These are phyloP conservation scores for Brachionus plicatilis DNA, from an alignment of 1,140 invertebrate genomes.

Conservation along the genomic window DNA sequence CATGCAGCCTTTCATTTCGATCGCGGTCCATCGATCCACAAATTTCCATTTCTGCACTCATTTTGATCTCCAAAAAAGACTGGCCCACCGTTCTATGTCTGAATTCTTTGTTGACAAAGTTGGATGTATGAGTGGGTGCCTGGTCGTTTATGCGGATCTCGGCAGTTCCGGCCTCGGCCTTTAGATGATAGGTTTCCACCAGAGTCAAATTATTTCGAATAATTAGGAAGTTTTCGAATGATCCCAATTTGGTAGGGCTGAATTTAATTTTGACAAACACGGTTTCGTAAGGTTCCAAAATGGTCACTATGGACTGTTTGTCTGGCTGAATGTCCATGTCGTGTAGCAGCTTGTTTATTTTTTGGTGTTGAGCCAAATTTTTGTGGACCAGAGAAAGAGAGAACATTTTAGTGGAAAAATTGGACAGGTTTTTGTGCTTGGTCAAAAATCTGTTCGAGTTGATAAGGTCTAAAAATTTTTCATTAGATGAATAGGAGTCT, in stretches of 20 bases:
- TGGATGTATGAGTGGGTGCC: not conserved
- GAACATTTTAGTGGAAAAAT: not conserved
- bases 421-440: not conserved
- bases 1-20: not conserved
- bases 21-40: not conserved
- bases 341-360: not conserved
- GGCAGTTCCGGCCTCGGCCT: constrained; percentile 1
- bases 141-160: not conserved
- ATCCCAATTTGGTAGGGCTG: not conserved
- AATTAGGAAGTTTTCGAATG: constrained; percentile 2
- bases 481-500: not conserved
- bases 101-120: constrained; percentile 1
- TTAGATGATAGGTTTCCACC: not conserved
- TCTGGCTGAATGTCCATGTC: not conserved
- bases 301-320: not conserved
- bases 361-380: not conserved
- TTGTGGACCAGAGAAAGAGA: not conserved
- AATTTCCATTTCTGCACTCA: not conserved
- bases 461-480: not conserved
- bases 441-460: not conserved
- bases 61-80: not conserved
- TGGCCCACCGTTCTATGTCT: not conserved
- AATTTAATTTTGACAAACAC: constrained; percentile 8
- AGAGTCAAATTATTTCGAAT: constrained; percentile 24
- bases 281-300: not conserved